Conservation (phyloP, 2,888 invertebrate genomes). For the Thereva nobilitata region DNA sequence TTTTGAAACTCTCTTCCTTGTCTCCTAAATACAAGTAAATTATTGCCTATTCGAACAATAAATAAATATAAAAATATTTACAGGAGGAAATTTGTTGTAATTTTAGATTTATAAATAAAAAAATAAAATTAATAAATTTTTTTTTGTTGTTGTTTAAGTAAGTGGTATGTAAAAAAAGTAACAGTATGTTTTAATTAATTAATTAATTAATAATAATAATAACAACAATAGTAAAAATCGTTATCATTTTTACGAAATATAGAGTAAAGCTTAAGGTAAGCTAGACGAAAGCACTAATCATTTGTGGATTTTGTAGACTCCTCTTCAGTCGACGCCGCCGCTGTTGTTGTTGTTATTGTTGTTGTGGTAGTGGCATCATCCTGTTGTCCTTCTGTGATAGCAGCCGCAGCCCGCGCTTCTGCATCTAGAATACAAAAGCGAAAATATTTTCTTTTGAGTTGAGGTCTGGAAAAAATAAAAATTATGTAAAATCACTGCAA, state of each 20-base stretch:
- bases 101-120: conserved; percentile 21
- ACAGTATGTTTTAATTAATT: not conserved
- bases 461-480: too few relatives aligned
- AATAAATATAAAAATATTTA: conserved; percentile 26
- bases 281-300: conserved; percentile 44
- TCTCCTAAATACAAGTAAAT: conserved; percentile 2
- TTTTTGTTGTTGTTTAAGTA: too few relatives aligned
- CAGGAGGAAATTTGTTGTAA: conserved; percentile 10
- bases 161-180: conserved; percentile 23
- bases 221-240: conserved; percentile 23
- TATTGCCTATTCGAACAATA: conserved; percentile 33
- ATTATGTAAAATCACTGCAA: too few relatives aligned
- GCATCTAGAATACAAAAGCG: conserved; percentile 43
- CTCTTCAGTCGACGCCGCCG: conserved; percentile 30
- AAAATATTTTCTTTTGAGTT: not conserved
- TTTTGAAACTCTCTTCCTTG: too few relatives aligned
- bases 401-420: conserved; percentile 44
- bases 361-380: conserved; percentile 20
- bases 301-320: conserved; percentile 41
- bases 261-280: conserved; percentile 32
- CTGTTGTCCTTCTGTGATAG: conserved; percentile 28
- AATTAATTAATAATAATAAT: conserved; percentile 1
- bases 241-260: conserved; percentile 2
- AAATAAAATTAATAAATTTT: conserved; percentile 40
- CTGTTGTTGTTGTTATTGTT: conserved; percentile 22